A percentile compares a stretch with the other conserved stretches of the same genome.
phyloP scores from a whole-genome alignment of 2,113 vertebrate species.

The Maccullochella peelii region DNA sequence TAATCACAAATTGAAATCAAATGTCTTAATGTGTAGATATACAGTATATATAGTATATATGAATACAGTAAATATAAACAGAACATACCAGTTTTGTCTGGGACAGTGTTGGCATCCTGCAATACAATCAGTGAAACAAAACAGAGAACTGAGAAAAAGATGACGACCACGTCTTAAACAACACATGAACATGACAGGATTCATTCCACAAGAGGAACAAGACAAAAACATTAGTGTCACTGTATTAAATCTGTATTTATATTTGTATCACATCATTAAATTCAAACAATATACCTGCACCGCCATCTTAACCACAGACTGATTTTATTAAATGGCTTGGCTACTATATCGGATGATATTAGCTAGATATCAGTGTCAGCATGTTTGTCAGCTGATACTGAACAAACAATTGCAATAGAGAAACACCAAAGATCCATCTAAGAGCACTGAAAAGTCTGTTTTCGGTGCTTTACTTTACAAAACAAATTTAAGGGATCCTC shows the following conservation, averaged over 20 bases:
- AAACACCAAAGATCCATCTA: neutral
- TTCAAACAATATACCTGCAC: neutral
- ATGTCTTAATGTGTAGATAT: neutral
- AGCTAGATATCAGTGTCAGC: neutral
- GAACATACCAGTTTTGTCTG: slow-evolving; percentile 37
- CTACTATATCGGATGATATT: neutral
- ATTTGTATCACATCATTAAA: neutral
- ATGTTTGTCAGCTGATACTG: neutral
- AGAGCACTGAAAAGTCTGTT: neutral
- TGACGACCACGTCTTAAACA: neutral
- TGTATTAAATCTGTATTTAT: neutral
- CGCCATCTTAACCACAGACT: neutral
- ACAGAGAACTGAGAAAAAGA: neutral
- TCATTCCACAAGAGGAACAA: neutral
- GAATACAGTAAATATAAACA: neutral
- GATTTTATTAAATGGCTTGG: neutral
- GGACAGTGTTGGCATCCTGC: slow-evolving; percentile 39
- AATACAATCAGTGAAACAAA: slow-evolving; percentile 28
- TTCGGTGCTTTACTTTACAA: neutral
- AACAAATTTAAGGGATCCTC: too few relatives aligned
- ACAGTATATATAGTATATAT: neutral
- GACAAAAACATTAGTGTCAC: neutral
- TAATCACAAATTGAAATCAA: neutral
- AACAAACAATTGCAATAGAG: neutral
- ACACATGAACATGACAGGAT: neutral